Conservation (phyloP, 2,888 invertebrate genomes). For the Baronia brevicornis region DNA sequence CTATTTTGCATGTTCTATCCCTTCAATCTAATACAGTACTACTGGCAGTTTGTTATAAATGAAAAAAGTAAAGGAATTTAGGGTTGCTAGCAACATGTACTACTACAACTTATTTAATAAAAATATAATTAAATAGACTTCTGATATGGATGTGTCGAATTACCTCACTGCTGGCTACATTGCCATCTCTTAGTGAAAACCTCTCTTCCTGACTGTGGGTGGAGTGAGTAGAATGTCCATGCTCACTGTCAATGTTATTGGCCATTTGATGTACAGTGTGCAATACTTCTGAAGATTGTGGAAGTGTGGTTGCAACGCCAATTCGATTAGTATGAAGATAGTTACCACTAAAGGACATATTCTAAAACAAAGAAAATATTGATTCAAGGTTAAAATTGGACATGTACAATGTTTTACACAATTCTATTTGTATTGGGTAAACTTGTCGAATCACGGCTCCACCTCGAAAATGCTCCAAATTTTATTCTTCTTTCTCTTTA, state of each 20-base stretch:
- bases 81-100: too few species aligned
- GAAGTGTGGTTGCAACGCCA: conserved; percentile 66
- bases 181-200: conserved; percentile 34
- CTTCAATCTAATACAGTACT: neutral
- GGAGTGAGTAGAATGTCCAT: conserved; percentile 37
- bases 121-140: too few species aligned
- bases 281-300: conserved; percentile 44
- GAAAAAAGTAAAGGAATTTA: too few species aligned
- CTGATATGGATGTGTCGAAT: conserved; percentile 1
- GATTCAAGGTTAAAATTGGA: neutral
- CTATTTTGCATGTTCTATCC: too few species aligned
- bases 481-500: too few species aligned
- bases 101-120: too few species aligned
- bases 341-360: conserved; percentile 43
- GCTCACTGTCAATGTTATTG: conserved; percentile 39
- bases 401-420: neutral
- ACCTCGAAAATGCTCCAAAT: too few species aligned
- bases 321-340: conserved; percentile 53
- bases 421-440: too few species aligned
- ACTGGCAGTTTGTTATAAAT: neutral
- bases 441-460: too few species aligned
- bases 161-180: conserved; percentile 26
- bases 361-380: conserved; percentile 31
- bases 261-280: conserved; percentile 35
- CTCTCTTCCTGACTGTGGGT: conserved; percentile 54